Base-by-base conservation (phyloP, 1,140 invertebrate genomes). In the Drosophila lini region DNA sequence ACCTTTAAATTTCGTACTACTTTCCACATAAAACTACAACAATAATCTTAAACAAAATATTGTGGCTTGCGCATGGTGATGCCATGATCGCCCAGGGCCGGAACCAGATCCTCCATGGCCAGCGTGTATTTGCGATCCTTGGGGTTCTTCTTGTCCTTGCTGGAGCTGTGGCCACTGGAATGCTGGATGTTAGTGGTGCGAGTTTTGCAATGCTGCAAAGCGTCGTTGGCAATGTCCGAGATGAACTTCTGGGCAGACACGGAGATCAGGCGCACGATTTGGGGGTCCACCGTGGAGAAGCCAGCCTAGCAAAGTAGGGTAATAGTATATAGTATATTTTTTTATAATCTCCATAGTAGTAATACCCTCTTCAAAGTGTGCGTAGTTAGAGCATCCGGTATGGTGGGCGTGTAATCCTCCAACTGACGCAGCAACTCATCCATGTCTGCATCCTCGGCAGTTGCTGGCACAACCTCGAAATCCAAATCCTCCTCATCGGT, bases 231-330 rank as follows among this genome's bases (percentile, higher is more conserved):
- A 79, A 99, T 97, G 93, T 99, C 98, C 0, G 98, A 98, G 32
- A 99, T 96, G 90, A 99, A 99, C 92, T 99, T 99, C 92, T 99
- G 98, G 19, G 98, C 96, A 5, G 98, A 97, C 42, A 99, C 92
- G 1, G 98, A 98, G 58, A 99, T 96, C 11, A 99, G 93, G 16
- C 98, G 94, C 9, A 94, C 92, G 83, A 98, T 95, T 88, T 98
- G 94, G 5, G 97, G 97, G 93, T 99, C 98, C 57, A 96, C 95
- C 3, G 97, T 95, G 78, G 98, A 96, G 93, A 99, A 98, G 6
- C 98, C 98, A 85, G 97, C 95, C 86, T 88, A 22, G 8, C 11
- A 5, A 32, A 3, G 15, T 8, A 28, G 31, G 9, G 28, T 9
- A 31, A 16, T 9, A 32, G 5, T 28, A 28, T 16, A 36, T 40